Evolutionary conservation across 2,797 vertebrate species (phyloP).

Genomic region (Pseudochromis fuscus): DNA sequence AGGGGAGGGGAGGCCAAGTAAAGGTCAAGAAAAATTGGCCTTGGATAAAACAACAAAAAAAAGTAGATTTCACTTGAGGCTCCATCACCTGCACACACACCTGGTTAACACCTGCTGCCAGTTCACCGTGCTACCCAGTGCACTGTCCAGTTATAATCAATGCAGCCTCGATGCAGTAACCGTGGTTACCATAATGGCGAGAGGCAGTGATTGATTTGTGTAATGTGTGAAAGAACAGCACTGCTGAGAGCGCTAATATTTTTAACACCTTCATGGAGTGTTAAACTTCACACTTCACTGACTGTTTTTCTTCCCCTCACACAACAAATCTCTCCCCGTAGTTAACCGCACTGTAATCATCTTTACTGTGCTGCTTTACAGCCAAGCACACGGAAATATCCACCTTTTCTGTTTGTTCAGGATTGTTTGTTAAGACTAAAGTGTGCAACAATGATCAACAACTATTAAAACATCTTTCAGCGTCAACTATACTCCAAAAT

Average conservation of each 20-base stretch:
- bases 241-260: conserved; percentile 74
- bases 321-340: conserved; percentile 7
- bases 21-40: conserved; percentile 72
- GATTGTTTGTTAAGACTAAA: not conserved
- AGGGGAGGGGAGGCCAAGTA: conserved; percentile 49
- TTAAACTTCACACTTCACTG: conserved; percentile 72
- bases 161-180: conserved; percentile 12
- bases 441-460: not conserved
- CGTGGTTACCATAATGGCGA: conserved; percentile 3
- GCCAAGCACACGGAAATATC: not conserved
- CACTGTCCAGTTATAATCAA: conserved; percentile 4
- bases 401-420: conserved; percentile 14
- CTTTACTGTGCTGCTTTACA: not conserved
- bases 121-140: not conserved
- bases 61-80: too few species aligned
- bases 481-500: too few species aligned
- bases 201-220: conserved; percentile 62
- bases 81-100: conserved; percentile 14
- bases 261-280: conserved; percentile 66
- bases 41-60: too few species aligned
- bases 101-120: conserved; percentile 28
- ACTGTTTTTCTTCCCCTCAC: conserved; percentile 16
- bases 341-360: conserved; percentile 17
- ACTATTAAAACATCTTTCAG: conserved; percentile 1
- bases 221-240: conserved; percentile 71